Percentiles rank a stretch among this genome's conserved stretches.
Evolutionary conservation across 1,140 invertebrate species (phyloP).

Genomic region (Drosophila equinoxialis): DNA sequence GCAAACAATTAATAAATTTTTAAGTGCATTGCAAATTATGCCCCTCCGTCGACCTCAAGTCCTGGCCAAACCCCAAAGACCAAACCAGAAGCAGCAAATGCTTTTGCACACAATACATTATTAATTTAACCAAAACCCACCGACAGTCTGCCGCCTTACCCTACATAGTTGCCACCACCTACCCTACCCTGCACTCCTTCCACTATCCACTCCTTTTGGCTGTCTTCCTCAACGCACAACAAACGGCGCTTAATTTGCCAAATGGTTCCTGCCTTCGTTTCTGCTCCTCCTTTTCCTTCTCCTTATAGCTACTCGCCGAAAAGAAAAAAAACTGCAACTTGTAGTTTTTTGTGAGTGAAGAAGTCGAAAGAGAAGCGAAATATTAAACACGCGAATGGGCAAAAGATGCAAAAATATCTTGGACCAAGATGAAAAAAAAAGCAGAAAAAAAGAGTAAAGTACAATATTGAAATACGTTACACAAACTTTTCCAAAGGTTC

Average conservation of each 20-base stretch:
- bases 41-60: slow-evolving; percentile 54
- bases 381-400: slow-evolving; percentile 66
- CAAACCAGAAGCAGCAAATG: slow-evolving; percentile 50
- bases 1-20: slow-evolving; percentile 80
- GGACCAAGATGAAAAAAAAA: slow-evolving; percentile 38
- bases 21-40: slow-evolving; percentile 72
- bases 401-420: slow-evolving; percentile 76
- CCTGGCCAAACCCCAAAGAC: slow-evolving; percentile 47
- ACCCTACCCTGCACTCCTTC: not conserved
- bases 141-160: not conserved
- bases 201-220: not conserved
- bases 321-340: slow-evolving; percentile 44
- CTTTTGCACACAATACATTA: slow-evolving; percentile 77
- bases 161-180: not conserved
- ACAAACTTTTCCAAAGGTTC: not conserved
- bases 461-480: slow-evolving; percentile 54
- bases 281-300: slow-evolving; percentile 1
- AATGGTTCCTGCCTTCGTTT: slow-evolving; percentile 44
- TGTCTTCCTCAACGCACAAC: slow-evolving; percentile 55
- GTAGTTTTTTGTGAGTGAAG: slow-evolving; percentile 53
- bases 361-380: slow-evolving; percentile 37
- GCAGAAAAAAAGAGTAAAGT: slow-evolving; percentile 45
- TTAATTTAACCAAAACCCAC: slow-evolving; percentile 55
- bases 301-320: not conserved
- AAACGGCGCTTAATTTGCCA: slow-evolving; percentile 77